Evolutionary conservation across 2,888 invertebrate species (phyloP), one percentile per base, ranked within the genome.

Genomic region (Phalangium opilio): DNA sequence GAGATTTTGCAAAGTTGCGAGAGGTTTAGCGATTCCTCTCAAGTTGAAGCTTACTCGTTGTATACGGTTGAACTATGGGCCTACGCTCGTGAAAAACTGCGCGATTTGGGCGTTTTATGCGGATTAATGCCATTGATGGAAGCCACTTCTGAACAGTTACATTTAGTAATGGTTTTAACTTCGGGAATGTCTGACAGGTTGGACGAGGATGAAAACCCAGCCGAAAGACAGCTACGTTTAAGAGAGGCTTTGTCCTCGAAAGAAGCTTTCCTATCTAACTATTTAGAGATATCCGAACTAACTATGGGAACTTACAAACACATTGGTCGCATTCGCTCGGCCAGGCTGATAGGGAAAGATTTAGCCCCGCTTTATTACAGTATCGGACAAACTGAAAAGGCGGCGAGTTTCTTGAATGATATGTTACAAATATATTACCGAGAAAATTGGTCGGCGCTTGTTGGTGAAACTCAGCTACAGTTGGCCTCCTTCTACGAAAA

Each of bases 261-360:
- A 62, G 81, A 81, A 48, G 76, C 81, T 43, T 95, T 93, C 64
- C 81, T 84, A 59, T 84, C 83, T 63, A 81, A 87, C 57, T 95
- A 93, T 63, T 68, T 56, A 47, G 93, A 93, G 67, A 67, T 93
- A 50, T 86, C 90, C 0, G 95, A 95, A 64, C 67, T 93, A 53
- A 89, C 93, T 1, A 90, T 93, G 77, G 89, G 91, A 44, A 93
- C 91, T 0, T 93, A 86, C 63, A 95, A 95, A 62, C 91, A 93
- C 68, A 89, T 93, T 53, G 81, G 82, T 1, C 72, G 83, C 50
- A 70, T 78, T 58, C 74, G 87, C 56, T 89, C 83, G 45, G 91
- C 93, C 0, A 76, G 89, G 38, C 73, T 83, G 41, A 84, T 93
- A 48, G 93, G 93, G 0, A 75, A 82, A 35, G 85, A 93, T 60